Base-by-base conservation (phyloP, 2,113 vertebrate genomes). In the Leucoraja erinaceus region DNA sequence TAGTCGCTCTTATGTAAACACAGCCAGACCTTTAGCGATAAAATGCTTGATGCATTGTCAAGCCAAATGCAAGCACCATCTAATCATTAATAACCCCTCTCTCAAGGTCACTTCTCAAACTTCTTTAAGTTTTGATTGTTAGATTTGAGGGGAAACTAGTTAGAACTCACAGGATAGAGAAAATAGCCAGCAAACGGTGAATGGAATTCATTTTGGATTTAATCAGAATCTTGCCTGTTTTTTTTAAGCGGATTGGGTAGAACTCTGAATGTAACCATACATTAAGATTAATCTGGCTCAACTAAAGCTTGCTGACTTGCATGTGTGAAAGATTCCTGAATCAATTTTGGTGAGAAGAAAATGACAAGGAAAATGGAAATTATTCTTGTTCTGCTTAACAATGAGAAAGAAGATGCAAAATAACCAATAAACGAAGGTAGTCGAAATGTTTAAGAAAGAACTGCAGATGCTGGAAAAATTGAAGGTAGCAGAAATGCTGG, bases 31-130 rank as follows among this genome's bases (percentile, higher is more conserved):
- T 86, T n/a, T 63, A 59, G 56, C 12, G 8, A 31, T 12, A 63
- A 86, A 86, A 63, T 86, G 14, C 83, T 86, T 63, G 83, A 86
- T 28, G 12, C 61, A 86, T 86, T 86, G 28, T 31, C 83, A 86
- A 63, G 28, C 28, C 59, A 86, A 63, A 61, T 63, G 28, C 59
- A 86, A 86, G 83, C 25, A 31, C 83, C 83, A 86, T 63, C 28
- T 61, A 63, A 31, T 86, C 83, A 86, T 31, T 28, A 59, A 86
- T 86, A 86, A 63, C 12, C 12, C 14, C 28, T 63, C 38, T 31
- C 2, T 14, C 59, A 86, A 63, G 59, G 83, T 86, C 28, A 86
- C 61, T 63, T 86, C 63, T 86, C 83, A 86, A 63, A 59, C 59
- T 31, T 86, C 25, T n/a, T n/a, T 28, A 25, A 56, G 81, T 84